These are phyloP conservation scores for Pristionchus arcanus DNA, from an alignment of 2,888 invertebrate species.

Conservation along the genomic window DNA sequence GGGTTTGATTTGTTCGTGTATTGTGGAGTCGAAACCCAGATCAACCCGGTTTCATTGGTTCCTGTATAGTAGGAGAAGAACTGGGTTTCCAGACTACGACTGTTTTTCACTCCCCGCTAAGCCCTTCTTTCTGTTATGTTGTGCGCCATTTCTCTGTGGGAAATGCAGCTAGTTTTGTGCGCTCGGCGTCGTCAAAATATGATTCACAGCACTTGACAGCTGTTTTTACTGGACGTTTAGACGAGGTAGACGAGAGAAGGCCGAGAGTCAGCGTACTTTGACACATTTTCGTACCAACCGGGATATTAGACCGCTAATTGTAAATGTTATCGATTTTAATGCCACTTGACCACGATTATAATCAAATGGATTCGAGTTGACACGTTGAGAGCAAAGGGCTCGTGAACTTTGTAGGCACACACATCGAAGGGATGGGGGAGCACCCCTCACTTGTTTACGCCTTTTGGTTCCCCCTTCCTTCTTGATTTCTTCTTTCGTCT, in stretches of 20 bases:
- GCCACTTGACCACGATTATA: too few species aligned
- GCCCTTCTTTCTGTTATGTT: not conserved
- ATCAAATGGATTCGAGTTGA: too few species aligned
- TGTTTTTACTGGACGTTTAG: not conserved
- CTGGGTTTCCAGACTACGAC: not conserved
- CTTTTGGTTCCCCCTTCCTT: too few species aligned
- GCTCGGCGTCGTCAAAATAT: not conserved
- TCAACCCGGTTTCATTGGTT: not conserved
- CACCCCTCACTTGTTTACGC: not conserved
- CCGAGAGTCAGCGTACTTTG: not conserved
- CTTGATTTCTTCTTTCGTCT: not conserved
- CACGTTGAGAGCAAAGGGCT: slow-evolving; percentile 12
- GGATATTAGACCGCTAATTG: too few species aligned
- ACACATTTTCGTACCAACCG: too few species aligned
- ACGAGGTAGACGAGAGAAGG: too few species aligned
- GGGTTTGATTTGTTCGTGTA: not conserved
- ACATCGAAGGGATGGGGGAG: not conserved
- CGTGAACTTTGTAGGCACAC: not conserved
- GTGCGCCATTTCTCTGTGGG: not conserved
- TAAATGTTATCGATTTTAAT: too few species aligned
- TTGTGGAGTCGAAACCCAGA: not conserved
- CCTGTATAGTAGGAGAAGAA: not conserved
- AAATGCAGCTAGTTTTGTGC: not conserved
- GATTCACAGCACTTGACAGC: slow-evolving; percentile 34
- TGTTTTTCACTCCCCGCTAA: not conserved